Evolutionary conservation across 2,888 invertebrate genomes (phyloP), one percentile per base, ranked within the genome.

Genomic region (Heliconius sara): DNA sequence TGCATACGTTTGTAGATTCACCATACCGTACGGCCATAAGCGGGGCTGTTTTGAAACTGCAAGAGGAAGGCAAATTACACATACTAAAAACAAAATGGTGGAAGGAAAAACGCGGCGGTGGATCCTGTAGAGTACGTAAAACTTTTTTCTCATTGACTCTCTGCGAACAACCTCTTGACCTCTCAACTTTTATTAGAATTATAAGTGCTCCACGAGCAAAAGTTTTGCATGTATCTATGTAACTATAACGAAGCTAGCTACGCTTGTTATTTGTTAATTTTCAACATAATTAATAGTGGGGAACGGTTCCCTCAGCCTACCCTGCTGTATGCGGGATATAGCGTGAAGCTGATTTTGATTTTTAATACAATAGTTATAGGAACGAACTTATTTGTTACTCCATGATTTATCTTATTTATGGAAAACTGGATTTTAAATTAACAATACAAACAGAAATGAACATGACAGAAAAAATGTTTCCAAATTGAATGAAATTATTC

Each of bases 21-120:
- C 99, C 98, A 47, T 99, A 98, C 93, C 96, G 99, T 85, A 98
- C 98, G 77, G 97, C 98, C 78, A 98, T 99, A 87, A 99, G 98
- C 89, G 98, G 98, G 52, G 99, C 99, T 71, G 98, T 99, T 85
- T 95, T 99, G 76, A 98, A 98, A 93, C 96, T 99, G 65, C 99
- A 99, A 95, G 99, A 99, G 93, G 98, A 98, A 91, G 99, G 99
- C 70, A 97, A 97, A 92, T 96, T 99, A 82, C 98, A 98, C 89
- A 97, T 97, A 89, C 95, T 99, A 87, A 99, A 99, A 96, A 98
- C 98, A 52, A 97, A 98, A 90, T 99, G 99, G 99, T 99, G 99
- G 99, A 98, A 98, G 90, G 98, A 98, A 92, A 98, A 97, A 93
- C 96, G 98, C 52, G 98, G 98, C 30, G 98, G 98, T 34, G 98